Evolutionary conservation across 2,797 vertebrate genomes (phyloP).

Genomic region (Hipposideros larvatus): DNA sequence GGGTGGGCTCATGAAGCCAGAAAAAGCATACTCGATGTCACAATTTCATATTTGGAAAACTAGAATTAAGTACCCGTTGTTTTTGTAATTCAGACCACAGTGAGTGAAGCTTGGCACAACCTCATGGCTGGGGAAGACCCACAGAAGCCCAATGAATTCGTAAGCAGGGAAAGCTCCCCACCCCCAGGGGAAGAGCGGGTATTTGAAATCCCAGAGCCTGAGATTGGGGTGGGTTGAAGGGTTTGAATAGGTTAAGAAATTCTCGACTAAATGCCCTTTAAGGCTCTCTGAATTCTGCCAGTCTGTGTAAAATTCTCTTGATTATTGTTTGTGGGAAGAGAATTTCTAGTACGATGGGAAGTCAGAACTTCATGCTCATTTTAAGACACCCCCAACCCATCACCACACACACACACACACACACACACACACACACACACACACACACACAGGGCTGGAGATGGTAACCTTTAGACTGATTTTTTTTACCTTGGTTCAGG

Average conservation of each 20-base stretch:
- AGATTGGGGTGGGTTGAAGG: not conserved
- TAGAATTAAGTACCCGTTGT: not conserved
- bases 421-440: no score
- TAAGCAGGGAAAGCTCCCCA: not conserved
- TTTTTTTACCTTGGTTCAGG: not conserved
- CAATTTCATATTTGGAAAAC: constrained; percentile 19
- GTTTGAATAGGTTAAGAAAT: not conserved
- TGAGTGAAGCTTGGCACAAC: not conserved
- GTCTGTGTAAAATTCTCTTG: constrained; percentile 31
- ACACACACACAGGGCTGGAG: not conserved
- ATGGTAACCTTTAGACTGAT: not conserved
- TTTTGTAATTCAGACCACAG: constrained; percentile 19
- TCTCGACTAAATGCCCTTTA: not conserved
- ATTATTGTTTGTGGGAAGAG: not conserved
- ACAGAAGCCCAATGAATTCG: not conserved
- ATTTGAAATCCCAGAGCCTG: not conserved
- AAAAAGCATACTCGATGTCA: not conserved
- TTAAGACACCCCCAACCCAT: not conserved
- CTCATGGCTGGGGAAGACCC: not conserved
- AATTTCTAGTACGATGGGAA: constrained; percentile 40
- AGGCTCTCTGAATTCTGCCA: not conserved
- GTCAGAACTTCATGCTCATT: not conserved
- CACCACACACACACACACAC: no score
- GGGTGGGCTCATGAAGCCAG: not conserved
- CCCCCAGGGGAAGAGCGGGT: not conserved